These are phyloP conservation scores for Kudoa iwatai DNA, from an alignment of 30 jellyfish, hydroid and myxozoan species.

Conservation along the genomic window DNA sequence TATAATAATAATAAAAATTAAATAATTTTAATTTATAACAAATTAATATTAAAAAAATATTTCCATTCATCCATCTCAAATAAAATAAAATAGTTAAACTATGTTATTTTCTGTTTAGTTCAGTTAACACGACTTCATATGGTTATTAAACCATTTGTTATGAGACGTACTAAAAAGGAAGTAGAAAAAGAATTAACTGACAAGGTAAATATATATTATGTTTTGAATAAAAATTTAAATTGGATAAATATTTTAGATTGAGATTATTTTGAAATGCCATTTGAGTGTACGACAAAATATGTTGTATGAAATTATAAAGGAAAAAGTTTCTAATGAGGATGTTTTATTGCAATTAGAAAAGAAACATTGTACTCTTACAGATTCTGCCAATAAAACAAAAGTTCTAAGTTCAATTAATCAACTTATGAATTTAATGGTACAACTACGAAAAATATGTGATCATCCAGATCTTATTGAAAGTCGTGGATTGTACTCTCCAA, in stretches of 20 bases:
- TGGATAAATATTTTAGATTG: constrained; percentile 10
- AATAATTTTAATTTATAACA: too few relatives aligned
- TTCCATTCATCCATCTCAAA: too few relatives aligned
- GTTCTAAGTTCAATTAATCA: too few relatives aligned
- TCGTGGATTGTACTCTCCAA: too few relatives aligned
- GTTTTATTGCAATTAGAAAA: constrained; percentile 11
- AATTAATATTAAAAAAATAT: too few relatives aligned
- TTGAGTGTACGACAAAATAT: constrained; percentile 33
- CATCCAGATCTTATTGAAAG: too few relatives aligned
- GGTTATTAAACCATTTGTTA: constrained; percentile 67
- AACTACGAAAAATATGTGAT: too few relatives aligned
- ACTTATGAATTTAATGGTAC: too few relatives aligned
- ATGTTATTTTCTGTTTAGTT: constrained; percentile 3
- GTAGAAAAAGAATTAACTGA: constrained; percentile 74
- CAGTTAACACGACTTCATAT: constrained; percentile 77
- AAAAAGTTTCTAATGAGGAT: constrained; percentile 49
- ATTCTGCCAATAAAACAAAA: too few relatives aligned
- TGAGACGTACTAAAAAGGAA: constrained; percentile 48
- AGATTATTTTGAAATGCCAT: constrained; percentile 25
- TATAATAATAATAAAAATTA: too few relatives aligned
- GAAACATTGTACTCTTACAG: constrained; percentile 14
- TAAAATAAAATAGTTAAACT: too few relatives aligned
- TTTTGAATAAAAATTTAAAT: background rate
- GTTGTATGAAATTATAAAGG: constrained; percentile 43
- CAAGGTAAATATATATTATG: constrained; percentile 6